Conservation (phyloP, 2,888 invertebrate genomes). For the Escarpia spicata region DNA sequence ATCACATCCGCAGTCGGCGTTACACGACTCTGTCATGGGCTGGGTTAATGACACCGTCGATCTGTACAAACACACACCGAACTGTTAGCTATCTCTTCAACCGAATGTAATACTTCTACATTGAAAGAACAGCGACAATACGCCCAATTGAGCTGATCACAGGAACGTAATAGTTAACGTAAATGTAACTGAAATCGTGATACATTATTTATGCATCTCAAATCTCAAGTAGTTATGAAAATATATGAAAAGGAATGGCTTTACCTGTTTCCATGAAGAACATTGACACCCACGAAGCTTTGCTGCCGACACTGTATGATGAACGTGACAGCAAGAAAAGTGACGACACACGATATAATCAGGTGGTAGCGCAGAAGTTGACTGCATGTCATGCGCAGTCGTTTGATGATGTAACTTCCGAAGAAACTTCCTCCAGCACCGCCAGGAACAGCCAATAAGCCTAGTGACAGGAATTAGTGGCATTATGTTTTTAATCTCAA, state of each 20-base stretch:
- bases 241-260: background rate
- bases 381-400: conserved; percentile 49
- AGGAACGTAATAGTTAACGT: too few species aligned
- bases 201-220: background rate
- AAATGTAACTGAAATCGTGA: background rate
- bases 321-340: background rate
- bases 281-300: conserved; percentile 28
- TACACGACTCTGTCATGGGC: background rate
- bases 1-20: background rate
- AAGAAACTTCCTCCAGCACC: conserved; percentile 56
- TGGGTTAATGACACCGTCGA: background rate
- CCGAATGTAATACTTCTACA: background rate
- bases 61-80: background rate
- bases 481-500: background rate
- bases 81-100: background rate
- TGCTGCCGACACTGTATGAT: conserved; percentile 25
- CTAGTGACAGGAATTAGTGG: background rate
- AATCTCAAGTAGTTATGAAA: background rate
- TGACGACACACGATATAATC: background rate
- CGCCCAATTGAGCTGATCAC: too few species aligned
- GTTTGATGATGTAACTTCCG: conserved; percentile 52
- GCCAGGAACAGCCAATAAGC: conserved; percentile 52
- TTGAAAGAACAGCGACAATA: too few species aligned
- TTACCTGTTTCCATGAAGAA: conserved; percentile 13
- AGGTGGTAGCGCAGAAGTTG: conserved; percentile 52